phyloP scores from a whole-genome alignment of 2,797 vertebrate species.

The Anableps anableps region DNA sequence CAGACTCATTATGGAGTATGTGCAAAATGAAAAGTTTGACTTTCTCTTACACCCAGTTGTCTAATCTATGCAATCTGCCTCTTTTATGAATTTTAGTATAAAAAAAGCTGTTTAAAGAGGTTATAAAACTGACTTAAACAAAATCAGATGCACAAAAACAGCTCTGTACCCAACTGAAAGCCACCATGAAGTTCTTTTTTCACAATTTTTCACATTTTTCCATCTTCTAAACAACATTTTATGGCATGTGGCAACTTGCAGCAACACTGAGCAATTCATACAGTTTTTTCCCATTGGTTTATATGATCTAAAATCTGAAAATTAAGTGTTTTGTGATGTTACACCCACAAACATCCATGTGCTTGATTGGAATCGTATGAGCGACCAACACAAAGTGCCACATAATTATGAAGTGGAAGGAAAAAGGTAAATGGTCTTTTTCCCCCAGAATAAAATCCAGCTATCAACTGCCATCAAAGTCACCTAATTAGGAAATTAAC shows the following conservation, averaged over 20 bases:
- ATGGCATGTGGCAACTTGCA: constrained; percentile 15
- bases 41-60: constrained; percentile 1
- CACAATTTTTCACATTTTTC: constrained; percentile 34
- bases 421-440: neutral
- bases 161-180: constrained; percentile 53
- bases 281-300: constrained; percentile 25
- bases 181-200: constrained; percentile 29
- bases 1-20: constrained; percentile 14
- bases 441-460: neutral
- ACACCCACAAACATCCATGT: no score
- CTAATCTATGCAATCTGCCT: constrained; percentile 8
- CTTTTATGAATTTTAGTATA: neutral
- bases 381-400: neutral
- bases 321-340: constrained; percentile 5
- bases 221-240: constrained; percentile 41
- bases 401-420: neutral
- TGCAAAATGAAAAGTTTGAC: neutral
- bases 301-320: constrained; percentile 2
- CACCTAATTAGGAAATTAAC: neutral
- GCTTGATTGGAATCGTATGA: neutral
- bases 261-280: constrained; percentile 8
- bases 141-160: constrained; percentile 19
- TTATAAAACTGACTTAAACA: constrained; percentile 33
- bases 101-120: neutral
- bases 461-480: neutral